Evolutionary conservation across 1,140 invertebrate genomes (phyloP), one percentile per base, ranked within the genome.

Genomic region (Aphaenogaster rudis): DNA sequence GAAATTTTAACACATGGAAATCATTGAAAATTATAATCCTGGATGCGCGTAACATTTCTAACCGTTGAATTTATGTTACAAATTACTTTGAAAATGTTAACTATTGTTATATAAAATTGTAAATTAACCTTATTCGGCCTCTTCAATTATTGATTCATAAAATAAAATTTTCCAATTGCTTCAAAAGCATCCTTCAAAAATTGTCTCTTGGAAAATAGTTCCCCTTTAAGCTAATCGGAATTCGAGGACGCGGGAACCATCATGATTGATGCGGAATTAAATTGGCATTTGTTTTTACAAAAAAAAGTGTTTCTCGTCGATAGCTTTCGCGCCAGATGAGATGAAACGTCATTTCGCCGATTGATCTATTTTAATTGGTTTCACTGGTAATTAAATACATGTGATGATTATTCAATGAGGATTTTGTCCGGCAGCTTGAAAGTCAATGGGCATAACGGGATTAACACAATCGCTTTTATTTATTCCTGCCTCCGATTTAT

Each of bases 211-310:
- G 15, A 57, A 33, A 7, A 52, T 42, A 84, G 69, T 42, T 84
- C 59, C 69, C 17, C 69, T 84, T 84, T 84, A 84, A 84, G 2
- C 17, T 74, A 61, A 82, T 82, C 54, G 42, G 39, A 72, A 54
- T 36, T 59, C 21, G 54, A 76, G 69, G 13, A 76, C 54, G 28
- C 7, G 17, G 9, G 21, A 48, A n/a, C 17, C 42, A 21, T 21
- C 21, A 74, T 76, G 80, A 84, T 84, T 84, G 80, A 84, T 84
- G 80, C 69, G 42, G 36, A 84, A 84, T 84, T 84, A 84, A 82
- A 71, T 54, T 71, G 79, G 50, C 39, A 84, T 84, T 84, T 74
- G 69, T 74, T 84, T 84, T 84, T 17, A 39, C 28, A 39, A 74
- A 82, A 71, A 81, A 72, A 45, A 61, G 42, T 61, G 50, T 61